Evolutionary conservation across 2,113 vertebrate genomes (phyloP).

Genomic region (Cynocephalus volans): DNA sequence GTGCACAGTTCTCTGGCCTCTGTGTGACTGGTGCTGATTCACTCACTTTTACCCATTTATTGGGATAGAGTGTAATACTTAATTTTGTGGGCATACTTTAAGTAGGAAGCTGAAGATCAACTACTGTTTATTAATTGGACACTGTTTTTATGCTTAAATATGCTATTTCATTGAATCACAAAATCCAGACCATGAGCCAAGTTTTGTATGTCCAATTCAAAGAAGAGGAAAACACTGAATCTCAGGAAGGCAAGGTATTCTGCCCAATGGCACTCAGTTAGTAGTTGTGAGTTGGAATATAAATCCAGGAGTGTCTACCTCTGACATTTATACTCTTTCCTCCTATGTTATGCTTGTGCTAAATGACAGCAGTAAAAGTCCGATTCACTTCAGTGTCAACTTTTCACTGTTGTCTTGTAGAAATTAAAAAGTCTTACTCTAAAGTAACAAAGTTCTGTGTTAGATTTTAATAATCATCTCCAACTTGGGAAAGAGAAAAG

Average conservation of each 20-base stretch:
- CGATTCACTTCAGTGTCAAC: background rate
- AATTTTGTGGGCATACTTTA: background rate
- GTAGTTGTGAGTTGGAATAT: background rate
- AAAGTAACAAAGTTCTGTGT: background rate
- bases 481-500: background rate
- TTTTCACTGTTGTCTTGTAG: background rate
- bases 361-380: background rate
- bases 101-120: background rate
- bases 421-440: background rate
- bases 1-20: accelerated
- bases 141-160: background rate
- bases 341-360: background rate
- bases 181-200: background rate
- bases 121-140: background rate
- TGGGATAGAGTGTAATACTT: background rate
- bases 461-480: background rate
- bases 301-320: background rate
- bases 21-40: accelerated
- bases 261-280: background rate
- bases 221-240: background rate
- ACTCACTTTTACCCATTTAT: background rate
- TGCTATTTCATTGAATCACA: background rate
- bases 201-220: background rate
- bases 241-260: background rate
- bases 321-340: background rate